Evolutionary conservation across 2,888 invertebrate species (phyloP).

Genomic region (Caenorhabditis wallacei): DNA sequence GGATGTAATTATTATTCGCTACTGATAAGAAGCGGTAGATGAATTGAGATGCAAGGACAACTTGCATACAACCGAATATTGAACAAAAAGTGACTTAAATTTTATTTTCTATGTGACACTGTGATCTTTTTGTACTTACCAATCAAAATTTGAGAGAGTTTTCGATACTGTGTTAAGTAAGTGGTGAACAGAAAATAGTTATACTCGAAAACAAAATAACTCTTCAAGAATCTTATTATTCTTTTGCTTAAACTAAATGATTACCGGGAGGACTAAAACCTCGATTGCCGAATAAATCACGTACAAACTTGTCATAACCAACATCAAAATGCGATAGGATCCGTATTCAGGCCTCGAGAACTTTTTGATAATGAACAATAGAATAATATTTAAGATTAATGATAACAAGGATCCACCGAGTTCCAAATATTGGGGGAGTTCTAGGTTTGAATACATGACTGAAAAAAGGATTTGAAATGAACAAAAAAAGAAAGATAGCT

Average conservation of each 20-base stretch:
- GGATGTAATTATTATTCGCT: slow-evolving; percentile 9
- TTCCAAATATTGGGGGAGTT: slow-evolving; percentile 29
- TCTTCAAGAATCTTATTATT: slow-evolving; percentile 5
- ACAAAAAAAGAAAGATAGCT: background rate
- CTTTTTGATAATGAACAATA: slow-evolving; percentile 9
- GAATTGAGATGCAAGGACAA: slow-evolving; percentile 36
- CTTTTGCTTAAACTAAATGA: no score
- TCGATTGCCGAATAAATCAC: slow-evolving; percentile 42
- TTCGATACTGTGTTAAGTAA: slow-evolving; percentile 1
- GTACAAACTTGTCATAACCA: slow-evolving; percentile 30
- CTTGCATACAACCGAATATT: slow-evolving; percentile 34
- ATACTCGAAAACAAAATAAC: slow-evolving; percentile 46
- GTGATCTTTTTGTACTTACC: background rate
- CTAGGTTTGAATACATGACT: slow-evolving; percentile 11
- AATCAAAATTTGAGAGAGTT: slow-evolving; percentile 34
- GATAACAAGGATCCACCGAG: slow-evolving; percentile 31
- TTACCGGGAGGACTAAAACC: slow-evolving; percentile 29
- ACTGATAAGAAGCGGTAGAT: slow-evolving; percentile 32
- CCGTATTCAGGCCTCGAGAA: slow-evolving; percentile 50
- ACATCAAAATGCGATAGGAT: slow-evolving; percentile 39
- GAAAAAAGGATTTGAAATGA: background rate
- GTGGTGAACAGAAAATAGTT: slow-evolving; percentile 48
- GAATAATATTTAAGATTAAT: slow-evolving; percentile 21
- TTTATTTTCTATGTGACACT: background rate
- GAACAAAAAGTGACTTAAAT: slow-evolving; percentile 37